phyloP scores from a whole-genome alignment of 2,797 vertebrate genomes.

The Chaetophractus vellerosus region DNA sequence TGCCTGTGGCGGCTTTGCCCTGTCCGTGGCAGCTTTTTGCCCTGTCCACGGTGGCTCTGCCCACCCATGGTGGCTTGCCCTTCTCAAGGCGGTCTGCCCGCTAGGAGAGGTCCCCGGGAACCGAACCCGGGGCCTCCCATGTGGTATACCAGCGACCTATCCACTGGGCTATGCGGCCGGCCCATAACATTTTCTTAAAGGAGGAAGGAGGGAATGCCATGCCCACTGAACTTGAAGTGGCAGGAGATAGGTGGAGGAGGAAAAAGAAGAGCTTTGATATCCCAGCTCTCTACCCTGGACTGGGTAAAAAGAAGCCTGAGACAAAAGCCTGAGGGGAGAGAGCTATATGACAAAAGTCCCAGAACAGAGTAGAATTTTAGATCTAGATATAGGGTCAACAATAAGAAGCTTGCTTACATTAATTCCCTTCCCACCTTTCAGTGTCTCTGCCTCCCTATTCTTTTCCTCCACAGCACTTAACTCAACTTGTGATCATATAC shows the following conservation, averaged over 20 bases:
- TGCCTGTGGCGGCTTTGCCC: no score
- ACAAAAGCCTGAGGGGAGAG: neutral
- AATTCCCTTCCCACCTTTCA: neutral
- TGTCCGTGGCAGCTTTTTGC: no score
- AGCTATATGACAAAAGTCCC: neutral
- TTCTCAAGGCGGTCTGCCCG: no score
- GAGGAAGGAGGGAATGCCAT: neutral
- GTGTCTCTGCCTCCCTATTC: neutral
- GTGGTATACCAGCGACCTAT: no score
- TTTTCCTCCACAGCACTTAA: constrained; percentile 1
- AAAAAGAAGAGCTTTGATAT: neutral
- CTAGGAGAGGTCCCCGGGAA: no score
- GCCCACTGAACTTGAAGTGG: neutral
- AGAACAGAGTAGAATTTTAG: neutral
- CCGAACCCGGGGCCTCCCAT: no score
- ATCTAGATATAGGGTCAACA: neutral
- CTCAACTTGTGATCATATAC: neutral
- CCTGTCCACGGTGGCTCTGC: no score
- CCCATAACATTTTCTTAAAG: neutral
- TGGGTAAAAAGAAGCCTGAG: neutral
- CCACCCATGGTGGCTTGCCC: no score
- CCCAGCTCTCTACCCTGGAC: neutral
- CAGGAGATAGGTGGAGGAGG: neutral
- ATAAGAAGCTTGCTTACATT: neutral
- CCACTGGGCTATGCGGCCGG: no score